Evolutionary conservation across 1,140 invertebrate genomes (phyloP), one percentile per base, ranked within the genome.

Genomic region (Eupristina koningsbergeri): DNA sequence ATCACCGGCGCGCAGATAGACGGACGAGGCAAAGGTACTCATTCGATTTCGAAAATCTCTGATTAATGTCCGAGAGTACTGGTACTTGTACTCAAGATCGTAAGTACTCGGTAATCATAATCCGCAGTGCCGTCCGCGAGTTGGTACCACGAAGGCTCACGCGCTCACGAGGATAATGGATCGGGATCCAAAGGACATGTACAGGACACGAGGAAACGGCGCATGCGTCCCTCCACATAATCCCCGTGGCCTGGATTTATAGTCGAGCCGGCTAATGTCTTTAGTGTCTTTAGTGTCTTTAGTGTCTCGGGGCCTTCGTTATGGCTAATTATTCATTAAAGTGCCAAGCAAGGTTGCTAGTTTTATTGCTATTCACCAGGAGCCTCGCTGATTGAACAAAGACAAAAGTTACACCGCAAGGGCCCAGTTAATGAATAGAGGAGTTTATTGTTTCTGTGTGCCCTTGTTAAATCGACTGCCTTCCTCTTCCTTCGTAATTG

Each of bases 251-350:
- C 26, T 86, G 85, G 87, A 89, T 89, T 89, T 89, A 89, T 89
- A 86, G 85, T 86, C 87, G 79, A 80, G 63, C 34, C 39, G 9
- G 15, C 19, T n/a, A 58, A 63, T 73, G 87, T 88, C 87, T 88
- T 87, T 85, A 88, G 85, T 85, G 85, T 64, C 74, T 19, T n/a
- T 89, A 87, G 88, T 87, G 87, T 88, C 87, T 88, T 87, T 85
- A 88, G 85, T 85, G 85, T 64, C 74, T 19, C 5, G 39, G 31
- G 64, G 26, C 15, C 53, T 71, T 74, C 82, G 77, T 78, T 84
- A 71, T 61, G 67, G 69, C 17, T 75, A 75, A 84, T 84, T 80
- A 84, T 84, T 84, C 85, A 85, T 85, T 82, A 78, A 69, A 71
- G 53, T 29, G 53, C 58, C 63, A 39, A 63, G 26, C 3, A 39